Percentiles rank a stretch among this genome's conserved stretches.
phyloP scores from a whole-genome alignment of 1,140 invertebrate genomes.

The Cotesia glomerata region DNA sequence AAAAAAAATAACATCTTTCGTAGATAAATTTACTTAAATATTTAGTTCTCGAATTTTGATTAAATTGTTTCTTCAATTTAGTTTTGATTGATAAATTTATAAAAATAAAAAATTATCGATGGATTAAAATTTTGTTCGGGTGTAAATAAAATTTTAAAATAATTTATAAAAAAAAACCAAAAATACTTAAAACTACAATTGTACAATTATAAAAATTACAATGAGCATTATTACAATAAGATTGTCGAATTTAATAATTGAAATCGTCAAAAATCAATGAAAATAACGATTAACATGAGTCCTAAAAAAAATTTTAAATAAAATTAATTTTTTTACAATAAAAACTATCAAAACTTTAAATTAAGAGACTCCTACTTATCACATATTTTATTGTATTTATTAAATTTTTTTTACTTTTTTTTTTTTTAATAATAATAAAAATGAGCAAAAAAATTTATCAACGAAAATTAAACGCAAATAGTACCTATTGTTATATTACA shows the following conservation, averaged over 20 bases:
- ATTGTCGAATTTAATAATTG: background rate
- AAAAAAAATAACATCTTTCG: no score
- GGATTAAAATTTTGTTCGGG: no score
- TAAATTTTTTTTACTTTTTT: background rate
- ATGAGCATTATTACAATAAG: no score
- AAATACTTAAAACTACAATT: no score
- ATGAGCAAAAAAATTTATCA: constrained; percentile 32
- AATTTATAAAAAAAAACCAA: no score
- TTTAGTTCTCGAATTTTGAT: no score
- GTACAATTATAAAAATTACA: no score
- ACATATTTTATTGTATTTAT: constrained; percentile 25
- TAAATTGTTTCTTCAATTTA: no score
- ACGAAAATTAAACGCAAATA: background rate
- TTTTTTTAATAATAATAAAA: background rate
- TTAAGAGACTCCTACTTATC: constrained; percentile 31
- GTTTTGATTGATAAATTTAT: no score
- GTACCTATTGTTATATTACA: background rate
- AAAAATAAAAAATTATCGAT: no score
- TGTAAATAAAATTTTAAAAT: no score
- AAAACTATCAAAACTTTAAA: constrained; percentile 23
- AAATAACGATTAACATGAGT: background rate
- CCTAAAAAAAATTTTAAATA: background rate
- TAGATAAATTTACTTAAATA: no score
- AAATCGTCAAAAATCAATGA: background rate
- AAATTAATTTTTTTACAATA: constrained; percentile 4